Evolutionary conservation across 2,888 invertebrate species (phyloP).

Genomic region (Ethmia dodecea): DNA sequence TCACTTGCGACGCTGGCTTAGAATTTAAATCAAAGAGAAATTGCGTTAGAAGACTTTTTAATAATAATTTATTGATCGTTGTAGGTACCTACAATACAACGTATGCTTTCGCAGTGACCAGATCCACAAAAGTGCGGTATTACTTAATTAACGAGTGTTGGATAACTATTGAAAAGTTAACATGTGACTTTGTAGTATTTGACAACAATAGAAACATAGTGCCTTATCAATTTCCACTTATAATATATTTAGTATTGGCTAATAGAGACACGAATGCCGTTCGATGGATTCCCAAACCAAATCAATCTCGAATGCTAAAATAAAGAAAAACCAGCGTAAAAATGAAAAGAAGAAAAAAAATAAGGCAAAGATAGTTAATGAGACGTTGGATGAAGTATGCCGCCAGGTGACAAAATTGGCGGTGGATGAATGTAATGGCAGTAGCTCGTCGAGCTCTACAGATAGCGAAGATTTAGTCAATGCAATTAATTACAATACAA

Average conservation of each 20-base stretch:
- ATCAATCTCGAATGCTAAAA: slow-evolving; percentile 36
- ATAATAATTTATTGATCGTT: too few relatives aligned
- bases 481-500: slow-evolving; percentile 84
- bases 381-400: slow-evolving; percentile 32
- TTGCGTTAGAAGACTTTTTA: too few relatives aligned
- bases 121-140: background rate
- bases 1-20: too few relatives aligned
- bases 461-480: slow-evolving; percentile 81
- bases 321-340: slow-evolving; percentile 46
- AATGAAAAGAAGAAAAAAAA: slow-evolving; percentile 67
- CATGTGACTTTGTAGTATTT: slow-evolving; percentile 64
- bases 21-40: too few relatives aligned
- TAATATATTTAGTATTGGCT: slow-evolving; percentile 30
- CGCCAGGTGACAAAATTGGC: slow-evolving; percentile 34
- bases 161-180: slow-evolving; percentile 14
- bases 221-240: slow-evolving; percentile 30
- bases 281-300: slow-evolving; percentile 63
- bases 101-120: background rate
- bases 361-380: slow-evolving; percentile 27
- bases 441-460: slow-evolving; percentile 68
- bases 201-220: slow-evolving; percentile 35
- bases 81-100: too few relatives aligned
- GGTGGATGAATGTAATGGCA: slow-evolving; percentile 30
- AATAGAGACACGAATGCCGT: slow-evolving; percentile 44
- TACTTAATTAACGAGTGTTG: background rate